Base-by-base conservation (phyloP, 2,113 vertebrate genomes). In the Sterna hirundo region DNA sequence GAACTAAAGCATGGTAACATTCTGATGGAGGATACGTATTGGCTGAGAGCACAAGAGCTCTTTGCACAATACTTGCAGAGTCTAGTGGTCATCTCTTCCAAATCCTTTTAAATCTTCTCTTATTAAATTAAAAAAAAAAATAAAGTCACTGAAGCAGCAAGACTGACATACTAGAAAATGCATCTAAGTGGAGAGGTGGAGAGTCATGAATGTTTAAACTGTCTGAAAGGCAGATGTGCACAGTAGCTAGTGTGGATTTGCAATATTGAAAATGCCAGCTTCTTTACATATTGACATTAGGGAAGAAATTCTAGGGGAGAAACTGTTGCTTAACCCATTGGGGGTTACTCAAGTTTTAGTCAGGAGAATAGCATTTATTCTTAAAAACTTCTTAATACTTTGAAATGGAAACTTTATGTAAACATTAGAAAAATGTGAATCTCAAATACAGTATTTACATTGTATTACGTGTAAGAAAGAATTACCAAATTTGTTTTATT, bases 131-230 rank as follows among this genome's bases (percentile, higher is more conserved):
- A 30, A 89, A 88, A 97, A 93, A 86, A 74, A 22, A 60, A 74
- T 81, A 36, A 95, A 86, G 71, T n/a, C 69, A 82, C 19, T 90
- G 80, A 95, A 65, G 80, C 91, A 94, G 91, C 64, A 92, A 92
- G 88, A 93, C 75, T 93, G 94, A 90, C 64, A 92, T 55, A 57
- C 47, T 77, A 83, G 92, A 96, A 93, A 96, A 96, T 95, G 64
- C 64, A 40, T 95, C 95, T 95, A 96, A 94, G 78, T 86, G 76
- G 66, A 95, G 76, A 74, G 69, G 75, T 84, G 76, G 69, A 94
- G 76, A 74, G 69, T 97, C 85, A 95, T 97, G 96, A 97, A 97
- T 97, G 83, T 98, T 98, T 97, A 94, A 97, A 96, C 34, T 88
- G 91, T 44, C 83, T 96, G 94, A 92, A 94, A 96, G 95, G 93